phyloP scores from a whole-genome alignment of 1,140 invertebrate genomes.

The Anadara kagoshimensis region DNA sequence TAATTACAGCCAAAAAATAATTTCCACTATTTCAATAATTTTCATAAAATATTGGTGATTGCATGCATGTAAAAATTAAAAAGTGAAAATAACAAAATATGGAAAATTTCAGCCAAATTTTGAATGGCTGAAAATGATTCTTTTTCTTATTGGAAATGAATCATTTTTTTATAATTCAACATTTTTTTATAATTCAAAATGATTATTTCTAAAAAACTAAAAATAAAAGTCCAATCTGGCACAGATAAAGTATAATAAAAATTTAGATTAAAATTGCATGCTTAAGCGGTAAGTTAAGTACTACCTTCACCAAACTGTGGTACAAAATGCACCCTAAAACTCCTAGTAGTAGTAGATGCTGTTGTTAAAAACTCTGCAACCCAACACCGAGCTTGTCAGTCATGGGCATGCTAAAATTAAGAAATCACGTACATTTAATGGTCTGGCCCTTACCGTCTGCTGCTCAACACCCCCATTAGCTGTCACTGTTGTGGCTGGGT shows the following conservation, averaged over 20 bases:
- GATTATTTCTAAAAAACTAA: no score
- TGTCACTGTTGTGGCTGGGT: conserved; percentile 71
- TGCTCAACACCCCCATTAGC: conserved; percentile 76
- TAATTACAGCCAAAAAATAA: no score
- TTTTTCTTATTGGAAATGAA: no score
- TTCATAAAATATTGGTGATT: no score
- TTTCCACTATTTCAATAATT: no score
- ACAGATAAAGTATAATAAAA: background rate
- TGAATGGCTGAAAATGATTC: no score
- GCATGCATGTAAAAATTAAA: no score
- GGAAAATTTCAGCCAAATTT: no score
- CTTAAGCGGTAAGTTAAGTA: background rate
- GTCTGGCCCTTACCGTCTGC: conserved; percentile 71
- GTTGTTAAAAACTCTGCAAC: conserved; percentile 4
- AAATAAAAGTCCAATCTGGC: no score
- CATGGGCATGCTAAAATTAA: conserved; percentile 27
- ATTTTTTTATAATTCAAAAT: no score
- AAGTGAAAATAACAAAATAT: no score
- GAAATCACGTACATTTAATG: conserved; percentile 52
- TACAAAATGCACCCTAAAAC: background rate
- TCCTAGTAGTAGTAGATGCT: background rate
- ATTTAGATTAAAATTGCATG: background rate
- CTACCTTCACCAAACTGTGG: background rate
- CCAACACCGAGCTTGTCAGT: conserved; percentile 20
- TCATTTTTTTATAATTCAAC: no score